Conservation (phyloP, 2,888 invertebrate genomes). For the Tethea ocularis region DNA sequence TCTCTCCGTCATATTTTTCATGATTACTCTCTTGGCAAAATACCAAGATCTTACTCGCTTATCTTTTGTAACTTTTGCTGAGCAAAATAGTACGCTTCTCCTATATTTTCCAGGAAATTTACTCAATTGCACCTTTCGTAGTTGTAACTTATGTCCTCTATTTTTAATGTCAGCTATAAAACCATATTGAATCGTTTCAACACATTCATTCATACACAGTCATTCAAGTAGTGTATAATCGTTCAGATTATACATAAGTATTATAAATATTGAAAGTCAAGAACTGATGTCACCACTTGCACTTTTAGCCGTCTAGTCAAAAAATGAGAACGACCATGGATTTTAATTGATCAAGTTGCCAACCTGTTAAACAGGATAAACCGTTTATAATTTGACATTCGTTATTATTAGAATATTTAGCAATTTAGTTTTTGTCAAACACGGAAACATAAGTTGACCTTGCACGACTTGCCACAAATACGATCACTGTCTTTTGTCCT, state of each 20-base stretch:
- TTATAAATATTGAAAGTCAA: not conserved
- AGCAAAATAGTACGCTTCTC: constrained; percentile 50
- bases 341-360: constrained; percentile 3
- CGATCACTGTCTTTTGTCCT: constrained; percentile 31
- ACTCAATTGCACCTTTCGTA: constrained; percentile 17
- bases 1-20: constrained; percentile 73
- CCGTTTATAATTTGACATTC: constrained; percentile 24
- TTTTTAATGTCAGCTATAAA: not conserved
- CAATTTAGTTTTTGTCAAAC: constrained; percentile 38
- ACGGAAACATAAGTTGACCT: constrained; percentile 43
- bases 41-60: constrained; percentile 73
- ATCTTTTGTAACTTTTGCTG: constrained; percentile 71
- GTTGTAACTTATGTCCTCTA: constrained; percentile 7
- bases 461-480: constrained; percentile 40
- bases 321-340: not conserved
- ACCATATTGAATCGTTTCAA: not conserved
- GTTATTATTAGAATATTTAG: constrained; percentile 21
- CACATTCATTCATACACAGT: not conserved
- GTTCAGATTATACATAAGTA: not conserved
- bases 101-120: constrained; percentile 37
- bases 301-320: not conserved
- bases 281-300: constrained; percentile 2
- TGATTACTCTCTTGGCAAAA: constrained; percentile 77
- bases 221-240: not conserved
- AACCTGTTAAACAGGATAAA: constrained; percentile 27